Percentiles rank a stretch among this genome's conserved stretches.
Evolutionary conservation across 1,140 invertebrate species (phyloP).

Genomic region (Littorina saxatilis): DNA sequence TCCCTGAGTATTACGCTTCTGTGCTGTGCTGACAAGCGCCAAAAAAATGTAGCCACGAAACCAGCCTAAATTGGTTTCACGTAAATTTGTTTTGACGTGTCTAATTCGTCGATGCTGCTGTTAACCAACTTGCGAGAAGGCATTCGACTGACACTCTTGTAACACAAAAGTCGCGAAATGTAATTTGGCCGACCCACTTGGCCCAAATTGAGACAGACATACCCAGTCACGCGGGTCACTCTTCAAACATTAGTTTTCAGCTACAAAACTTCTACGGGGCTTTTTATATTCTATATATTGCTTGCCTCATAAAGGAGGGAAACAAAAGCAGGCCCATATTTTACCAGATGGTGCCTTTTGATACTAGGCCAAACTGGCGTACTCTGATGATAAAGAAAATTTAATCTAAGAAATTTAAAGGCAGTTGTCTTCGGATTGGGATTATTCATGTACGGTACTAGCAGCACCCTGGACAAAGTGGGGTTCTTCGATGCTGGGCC

Average conservation of each 20-base stretch:
- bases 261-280: background rate
- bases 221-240: background rate
- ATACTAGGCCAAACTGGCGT: no score
- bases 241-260: constrained; percentile 10
- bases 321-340: no score
- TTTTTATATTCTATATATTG: no score
- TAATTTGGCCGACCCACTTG: background rate
- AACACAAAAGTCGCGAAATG: background rate
- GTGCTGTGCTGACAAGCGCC: background rate
- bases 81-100: background rate
- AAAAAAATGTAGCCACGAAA: background rate
- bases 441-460: no score
- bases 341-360: no score
- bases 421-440: no score
- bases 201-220: background rate
- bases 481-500: no score
- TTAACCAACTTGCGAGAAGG: background rate
- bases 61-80: constrained; percentile 4
- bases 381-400: no score
- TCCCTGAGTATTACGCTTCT: background rate
- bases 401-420: no score
- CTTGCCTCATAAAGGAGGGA: no score
- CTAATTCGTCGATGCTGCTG: background rate
- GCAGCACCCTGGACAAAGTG: no score
- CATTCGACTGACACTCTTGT: background rate